Evolutionary conservation across 2,888 invertebrate genomes (phyloP), one percentile per base, ranked within the genome.

Genomic region (Cyrtodaria siliqua): DNA sequence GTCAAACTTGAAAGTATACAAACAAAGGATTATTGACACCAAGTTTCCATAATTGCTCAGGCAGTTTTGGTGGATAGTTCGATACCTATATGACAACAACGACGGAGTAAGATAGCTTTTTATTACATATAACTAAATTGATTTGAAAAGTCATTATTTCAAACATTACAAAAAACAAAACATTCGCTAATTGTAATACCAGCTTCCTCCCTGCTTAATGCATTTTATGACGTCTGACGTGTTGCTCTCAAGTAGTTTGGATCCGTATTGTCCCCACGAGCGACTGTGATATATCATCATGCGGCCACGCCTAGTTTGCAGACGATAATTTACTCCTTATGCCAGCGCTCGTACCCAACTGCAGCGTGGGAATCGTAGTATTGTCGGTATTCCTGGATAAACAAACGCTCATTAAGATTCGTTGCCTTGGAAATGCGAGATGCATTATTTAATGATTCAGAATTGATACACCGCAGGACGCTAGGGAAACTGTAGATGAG

Each of bases 291-390:
- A 49, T 55, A 62, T 70, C 62, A 70, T 29, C 62, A 53, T 44
- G 60, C 23, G 27, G 47, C 64, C 64, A 59, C 60, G 64, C 59
- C 64, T 64, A 47, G 38, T 40, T 60, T 55, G 71, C 71, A 72
- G 72, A 64, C 60, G 72, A 60, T 72, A 72, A 72, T 72, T 59
- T 50, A 59, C 64, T 60, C 72, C 72, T 56, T 50, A 72, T 72
- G 72, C 57, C 66, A 60, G 53, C 33, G 47, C 53, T 64, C 57
- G 63, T 64, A 52, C 33, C 18, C 24, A 42, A 26, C 42, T 47
- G 47, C 59, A 72, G 50, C 72, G 72, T 72, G 72, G 72, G 72
- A 72, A 72, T 38, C 2, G 20, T 26, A 26, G 44, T 29, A 42
- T 47, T 20, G 38, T 14, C 26, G 44, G 72, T 72, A 52, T 60